Evolutionary conservation across 2,797 vertebrate species (phyloP).

Genomic region (Petrocephalus sullivani): DNA sequence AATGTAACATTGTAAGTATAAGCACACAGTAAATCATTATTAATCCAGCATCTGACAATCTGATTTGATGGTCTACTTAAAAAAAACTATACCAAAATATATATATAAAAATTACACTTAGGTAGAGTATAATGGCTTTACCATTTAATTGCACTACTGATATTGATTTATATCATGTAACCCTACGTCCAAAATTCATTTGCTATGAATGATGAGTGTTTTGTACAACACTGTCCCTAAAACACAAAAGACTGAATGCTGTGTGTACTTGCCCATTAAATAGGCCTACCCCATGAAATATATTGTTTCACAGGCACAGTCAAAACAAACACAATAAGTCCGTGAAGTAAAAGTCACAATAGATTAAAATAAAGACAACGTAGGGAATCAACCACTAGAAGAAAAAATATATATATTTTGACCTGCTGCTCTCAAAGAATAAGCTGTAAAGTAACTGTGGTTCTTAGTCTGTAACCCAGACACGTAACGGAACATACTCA

Average conservation of each 20-base stretch:
- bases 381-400: background rate
- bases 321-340: background rate
- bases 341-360: background rate
- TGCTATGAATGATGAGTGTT: background rate
- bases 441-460: background rate
- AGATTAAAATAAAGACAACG: background rate
- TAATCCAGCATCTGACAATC: background rate
- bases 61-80: background rate
- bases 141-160: background rate
- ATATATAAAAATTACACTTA: background rate
- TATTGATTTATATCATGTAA: background rate
- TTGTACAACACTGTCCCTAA: background rate
- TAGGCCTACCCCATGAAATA: background rate
- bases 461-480: background rate
- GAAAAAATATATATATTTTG: no score
- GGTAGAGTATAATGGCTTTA: background rate
- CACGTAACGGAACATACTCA: background rate
- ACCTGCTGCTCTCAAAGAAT: background rate
- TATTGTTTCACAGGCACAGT: background rate
- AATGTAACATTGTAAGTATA: background rate
- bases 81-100: background rate
- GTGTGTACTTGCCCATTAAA: background rate
- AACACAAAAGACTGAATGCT: background rate
- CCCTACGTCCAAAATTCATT: background rate
- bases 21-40: background rate